These are phyloP conservation scores for Escarpia spicata DNA, from an alignment of 2,888 invertebrate genomes.

Conservation along the genomic window DNA sequence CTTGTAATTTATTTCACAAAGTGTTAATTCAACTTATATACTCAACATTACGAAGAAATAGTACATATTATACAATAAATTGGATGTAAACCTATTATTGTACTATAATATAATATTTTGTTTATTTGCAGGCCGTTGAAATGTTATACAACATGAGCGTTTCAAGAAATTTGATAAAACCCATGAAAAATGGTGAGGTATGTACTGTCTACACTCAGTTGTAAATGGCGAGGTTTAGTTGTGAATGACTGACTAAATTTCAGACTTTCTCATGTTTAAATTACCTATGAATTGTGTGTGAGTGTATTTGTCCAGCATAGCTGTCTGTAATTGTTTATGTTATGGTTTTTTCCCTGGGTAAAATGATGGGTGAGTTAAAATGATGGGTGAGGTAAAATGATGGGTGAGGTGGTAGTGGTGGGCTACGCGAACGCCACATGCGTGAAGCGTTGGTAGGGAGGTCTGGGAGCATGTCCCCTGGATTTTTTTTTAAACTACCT, in stretches of 20 bases:
- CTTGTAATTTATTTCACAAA: not conserved
- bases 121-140: slow-evolving; percentile 53
- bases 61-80: not conserved
- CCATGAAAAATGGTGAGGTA: slow-evolving; percentile 59
- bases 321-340: too few relatives aligned
- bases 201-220: slow-evolving; percentile 33
- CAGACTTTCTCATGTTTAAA: not conserved
- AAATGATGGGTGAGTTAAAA: too few relatives aligned
- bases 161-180: slow-evolving; percentile 48
- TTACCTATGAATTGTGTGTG: too few relatives aligned
- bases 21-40: not conserved
- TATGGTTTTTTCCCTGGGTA: too few relatives aligned
- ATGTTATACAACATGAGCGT: slow-evolving; percentile 56
- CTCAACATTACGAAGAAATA: not conserved
- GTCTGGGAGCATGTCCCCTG: too few relatives aligned
- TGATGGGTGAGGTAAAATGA: too few relatives aligned
- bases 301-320: too few relatives aligned
- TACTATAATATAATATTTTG: not conserved
- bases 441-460: too few relatives aligned
- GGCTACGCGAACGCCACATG: too few relatives aligned
- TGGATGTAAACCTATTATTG: not conserved
- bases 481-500: too few relatives aligned
- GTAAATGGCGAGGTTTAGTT: too few relatives aligned
- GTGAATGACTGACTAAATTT: not conserved
- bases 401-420: too few relatives aligned